Evolutionary conservation across 2,797 vertebrate genomes (phyloP).

Genomic region (Dryobates pubescens): DNA sequence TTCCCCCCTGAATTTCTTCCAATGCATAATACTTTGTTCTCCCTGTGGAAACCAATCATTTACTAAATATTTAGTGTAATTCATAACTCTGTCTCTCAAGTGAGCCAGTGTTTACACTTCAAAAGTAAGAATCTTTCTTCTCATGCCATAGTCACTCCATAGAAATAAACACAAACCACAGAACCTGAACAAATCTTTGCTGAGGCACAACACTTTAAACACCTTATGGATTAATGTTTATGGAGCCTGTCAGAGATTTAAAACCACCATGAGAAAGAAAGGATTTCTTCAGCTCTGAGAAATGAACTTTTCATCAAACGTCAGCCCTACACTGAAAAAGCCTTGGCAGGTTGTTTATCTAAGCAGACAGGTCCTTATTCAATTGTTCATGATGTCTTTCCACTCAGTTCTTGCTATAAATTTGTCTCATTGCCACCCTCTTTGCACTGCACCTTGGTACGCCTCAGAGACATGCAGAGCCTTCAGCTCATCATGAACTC

Average conservation of each 20-base stretch:
- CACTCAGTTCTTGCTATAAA: conserved; percentile 34
- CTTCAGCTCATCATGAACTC: conserved; percentile 26
- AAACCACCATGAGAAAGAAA: conserved; percentile 34
- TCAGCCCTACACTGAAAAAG: not conserved
- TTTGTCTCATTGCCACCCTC: conserved; percentile 20
- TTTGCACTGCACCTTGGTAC: not conserved
- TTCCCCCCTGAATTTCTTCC: conserved; percentile 14
- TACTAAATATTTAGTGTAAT: conserved; percentile 60
- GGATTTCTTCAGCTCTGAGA: conserved; percentile 40
- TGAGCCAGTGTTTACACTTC: conserved; percentile 26
- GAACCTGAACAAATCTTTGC: conserved; percentile 50
- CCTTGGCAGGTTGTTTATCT: conserved; percentile 41
- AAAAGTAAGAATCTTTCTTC: conserved; percentile 40
- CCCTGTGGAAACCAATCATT: conserved; percentile 51
- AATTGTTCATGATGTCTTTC: not conserved
- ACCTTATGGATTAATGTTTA: conserved; percentile 45
- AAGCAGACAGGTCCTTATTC: conserved; percentile 6
- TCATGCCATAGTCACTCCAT: not conserved
- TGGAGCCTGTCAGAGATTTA: conserved; percentile 48
- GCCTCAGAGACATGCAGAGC: not conserved
- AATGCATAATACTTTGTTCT: conserved; percentile 31
- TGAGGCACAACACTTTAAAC: conserved; percentile 27
- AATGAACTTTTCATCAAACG: not conserved
- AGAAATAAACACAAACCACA: conserved; percentile 43
- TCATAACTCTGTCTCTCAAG: conserved; percentile 29